phyloP scores from a whole-genome alignment of 2,113 vertebrate genomes.

The Sardina pilchardus region DNA sequence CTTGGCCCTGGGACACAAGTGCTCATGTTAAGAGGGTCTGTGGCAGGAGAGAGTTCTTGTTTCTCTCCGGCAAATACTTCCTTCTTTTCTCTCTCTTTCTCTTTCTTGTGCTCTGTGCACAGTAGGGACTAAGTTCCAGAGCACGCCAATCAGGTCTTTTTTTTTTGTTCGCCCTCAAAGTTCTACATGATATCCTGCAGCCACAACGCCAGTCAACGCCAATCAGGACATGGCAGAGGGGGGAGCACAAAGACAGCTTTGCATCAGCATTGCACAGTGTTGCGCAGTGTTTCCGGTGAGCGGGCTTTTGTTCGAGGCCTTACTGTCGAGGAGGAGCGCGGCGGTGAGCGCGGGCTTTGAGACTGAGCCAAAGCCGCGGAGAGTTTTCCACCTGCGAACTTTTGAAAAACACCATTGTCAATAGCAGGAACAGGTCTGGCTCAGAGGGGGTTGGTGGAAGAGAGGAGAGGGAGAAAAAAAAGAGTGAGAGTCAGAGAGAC shows the following conservation, averaged over 20 bases:
- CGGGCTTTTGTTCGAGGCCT: constrained; percentile 17
- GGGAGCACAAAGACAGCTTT: constrained; percentile 52
- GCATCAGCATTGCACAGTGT: constrained; percentile 45
- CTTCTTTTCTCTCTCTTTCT: constrained; percentile 11
- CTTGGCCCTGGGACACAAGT: constrained; percentile 52
- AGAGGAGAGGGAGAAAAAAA: constrained; percentile 1
- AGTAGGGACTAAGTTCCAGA: constrained; percentile 17
- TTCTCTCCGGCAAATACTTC: constrained; percentile 49
- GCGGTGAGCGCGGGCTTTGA: constrained; percentile 21
- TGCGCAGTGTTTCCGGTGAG: constrained; percentile 26
- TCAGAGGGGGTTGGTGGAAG: constrained; percentile 41
- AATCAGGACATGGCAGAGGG: constrained; percentile 25
- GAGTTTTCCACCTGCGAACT: constrained; percentile 65
- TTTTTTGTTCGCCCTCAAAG: constrained; percentile 40
- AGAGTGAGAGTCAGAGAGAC: constrained; percentile 36
- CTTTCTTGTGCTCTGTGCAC: constrained; percentile 9
- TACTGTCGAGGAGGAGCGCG: constrained; percentile 1
- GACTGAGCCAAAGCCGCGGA: constrained; percentile 29
- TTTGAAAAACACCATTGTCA: constrained; percentile 58
- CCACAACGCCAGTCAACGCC: constrained; percentile 28
- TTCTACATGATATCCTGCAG: constrained; percentile 50
- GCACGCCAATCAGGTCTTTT: constrained; percentile 57
- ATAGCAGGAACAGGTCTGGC: constrained; percentile 65
- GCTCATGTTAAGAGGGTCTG: constrained; percentile 59
- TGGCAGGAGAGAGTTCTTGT: constrained; percentile 45